Percentiles rank a stretch among this genome's conserved stretches.
Evolutionary conservation across 2,797 vertebrate genomes (phyloP).

Genomic region (Chaenodraco wilsoni): DNA sequence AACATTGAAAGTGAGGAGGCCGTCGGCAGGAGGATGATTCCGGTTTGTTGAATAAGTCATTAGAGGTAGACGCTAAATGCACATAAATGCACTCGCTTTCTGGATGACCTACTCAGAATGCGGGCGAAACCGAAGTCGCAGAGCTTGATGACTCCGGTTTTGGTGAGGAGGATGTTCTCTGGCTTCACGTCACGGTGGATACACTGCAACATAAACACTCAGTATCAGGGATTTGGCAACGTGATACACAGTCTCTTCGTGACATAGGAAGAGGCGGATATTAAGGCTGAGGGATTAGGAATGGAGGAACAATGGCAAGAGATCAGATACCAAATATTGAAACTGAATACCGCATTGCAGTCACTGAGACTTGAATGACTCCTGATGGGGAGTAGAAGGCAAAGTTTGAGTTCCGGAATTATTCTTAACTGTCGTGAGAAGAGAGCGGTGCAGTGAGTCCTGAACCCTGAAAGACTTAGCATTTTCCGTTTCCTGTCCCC

Average conservation of each 20-base stretch:
- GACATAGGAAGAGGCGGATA: constrained; percentile 7
- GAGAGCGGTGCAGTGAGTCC: too few species aligned
- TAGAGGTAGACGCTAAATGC: constrained; percentile 65
- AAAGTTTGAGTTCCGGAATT: background rate
- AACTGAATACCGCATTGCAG: constrained; percentile 5
- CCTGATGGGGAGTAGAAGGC: background rate
- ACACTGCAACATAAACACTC: constrained; percentile 71
- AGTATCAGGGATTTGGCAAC: constrained; percentile 26
- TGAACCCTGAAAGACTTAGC: too few species aligned
- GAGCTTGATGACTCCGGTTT: constrained; percentile 90
- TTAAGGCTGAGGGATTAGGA: constrained; percentile 17
- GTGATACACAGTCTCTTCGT: constrained; percentile 14
- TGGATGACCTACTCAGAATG: constrained; percentile 86
- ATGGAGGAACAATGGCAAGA: constrained; percentile 17
- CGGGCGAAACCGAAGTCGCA: constrained; percentile 93
- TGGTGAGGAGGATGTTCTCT: constrained; percentile 93
- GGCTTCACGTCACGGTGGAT: constrained; percentile 93
- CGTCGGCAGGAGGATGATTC: constrained; percentile 41
- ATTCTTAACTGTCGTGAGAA: background rate
- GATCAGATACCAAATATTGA: constrained; percentile 17
- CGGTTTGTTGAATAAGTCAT: constrained; percentile 78
- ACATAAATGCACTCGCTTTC: constrained; percentile 51
- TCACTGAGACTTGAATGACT: background rate
- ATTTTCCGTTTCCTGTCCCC: too few species aligned
- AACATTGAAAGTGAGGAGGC: constrained; percentile 72